These are phyloP conservation scores for Invenusta paracnida DNA, from an alignment of 2,888 invertebrate species.

Conservation along the genomic window DNA sequence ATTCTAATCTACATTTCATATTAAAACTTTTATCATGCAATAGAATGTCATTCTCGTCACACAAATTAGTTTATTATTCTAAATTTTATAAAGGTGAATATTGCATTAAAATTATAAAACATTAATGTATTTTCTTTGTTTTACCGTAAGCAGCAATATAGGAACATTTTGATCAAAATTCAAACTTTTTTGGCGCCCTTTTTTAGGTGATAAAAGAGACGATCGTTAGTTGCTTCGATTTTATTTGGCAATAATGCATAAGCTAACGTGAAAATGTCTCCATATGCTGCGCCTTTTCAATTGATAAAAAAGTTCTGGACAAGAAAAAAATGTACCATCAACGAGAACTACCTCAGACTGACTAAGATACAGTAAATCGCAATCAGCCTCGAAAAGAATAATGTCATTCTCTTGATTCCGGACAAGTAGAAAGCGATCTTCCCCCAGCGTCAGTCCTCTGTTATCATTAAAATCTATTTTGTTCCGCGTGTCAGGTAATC, in stretches of 20 bases:
- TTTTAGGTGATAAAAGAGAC: too few relatives aligned
- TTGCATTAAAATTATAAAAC: too few relatives aligned
- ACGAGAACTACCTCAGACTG: neutral
- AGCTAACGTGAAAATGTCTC: neutral
- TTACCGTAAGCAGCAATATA: too few relatives aligned
- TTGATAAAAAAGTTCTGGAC: constrained; percentile 5
- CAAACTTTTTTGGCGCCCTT: too few relatives aligned
- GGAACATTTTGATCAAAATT: too few relatives aligned
- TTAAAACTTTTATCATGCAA: too few relatives aligned
- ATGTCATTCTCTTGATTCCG: constrained; percentile 11
- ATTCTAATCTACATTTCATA: too few relatives aligned
- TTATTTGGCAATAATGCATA: constrained; percentile 22
- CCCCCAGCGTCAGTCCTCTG: neutral
- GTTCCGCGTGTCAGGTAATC: constrained; percentile 3
- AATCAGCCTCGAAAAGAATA: neutral
- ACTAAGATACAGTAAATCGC: neutral
- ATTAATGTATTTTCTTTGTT: too few relatives aligned
- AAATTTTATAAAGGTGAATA: too few relatives aligned
- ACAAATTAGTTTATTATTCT: too few relatives aligned
- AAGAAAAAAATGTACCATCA: neutral
- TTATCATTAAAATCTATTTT: constrained; percentile 13
- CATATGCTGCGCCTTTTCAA: neutral
- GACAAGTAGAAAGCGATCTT: constrained; percentile 21
- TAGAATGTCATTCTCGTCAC: too few relatives aligned
- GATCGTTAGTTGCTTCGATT: too few relatives aligned